Evolutionary conservation across 2,113 vertebrate genomes (phyloP).

Genomic region (Pomatostomus ruficeps): DNA sequence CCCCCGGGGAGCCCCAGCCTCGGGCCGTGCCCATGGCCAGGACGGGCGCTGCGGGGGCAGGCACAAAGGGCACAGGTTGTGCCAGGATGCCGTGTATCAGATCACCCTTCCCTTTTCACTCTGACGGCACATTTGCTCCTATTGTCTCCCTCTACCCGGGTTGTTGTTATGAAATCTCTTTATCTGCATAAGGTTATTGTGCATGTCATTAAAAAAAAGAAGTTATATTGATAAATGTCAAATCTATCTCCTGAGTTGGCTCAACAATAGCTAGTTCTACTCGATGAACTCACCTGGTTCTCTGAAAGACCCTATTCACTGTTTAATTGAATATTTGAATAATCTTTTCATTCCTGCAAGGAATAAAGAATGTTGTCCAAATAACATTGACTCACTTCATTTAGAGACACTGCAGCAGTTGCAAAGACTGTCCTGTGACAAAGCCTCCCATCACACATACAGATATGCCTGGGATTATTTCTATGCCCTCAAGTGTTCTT

Average conservation of each 20-base stretch:
- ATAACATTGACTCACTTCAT: conserved; percentile 89
- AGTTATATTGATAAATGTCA: conserved; percentile 66
- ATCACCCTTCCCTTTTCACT: conserved; percentile 15
- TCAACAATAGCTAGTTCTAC: conserved; percentile 73
- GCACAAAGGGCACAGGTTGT: not conserved
- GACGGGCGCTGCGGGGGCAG: not conserved
- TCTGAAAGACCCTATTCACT: conserved; percentile 88
- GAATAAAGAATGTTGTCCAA: conserved; percentile 96
- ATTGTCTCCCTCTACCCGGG: not conserved
- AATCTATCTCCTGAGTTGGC: conserved; percentile 64
- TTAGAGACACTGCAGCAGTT: conserved; percentile 75
- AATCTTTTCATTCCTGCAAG: conserved; percentile 94
- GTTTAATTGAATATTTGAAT: conserved; percentile 99
- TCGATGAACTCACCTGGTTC: conserved; percentile 83
- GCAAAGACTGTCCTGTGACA: conserved; percentile 86
- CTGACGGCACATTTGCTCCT: conserved; percentile 9
- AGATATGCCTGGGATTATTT: conserved; percentile 72
- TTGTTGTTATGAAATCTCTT: conserved; percentile 58
- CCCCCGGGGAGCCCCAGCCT: not conserved
- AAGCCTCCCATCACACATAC: conserved; percentile 74
- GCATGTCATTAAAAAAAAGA: conserved; percentile 56
- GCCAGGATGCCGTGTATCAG: not conserved
- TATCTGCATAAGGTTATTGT: conserved; percentile 66
- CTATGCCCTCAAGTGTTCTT: conserved; percentile 87
- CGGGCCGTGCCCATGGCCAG: not conserved